A percentile compares a stretch with the other conserved stretches of the same genome.
Evolutionary conservation across 2,797 vertebrate genomes (phyloP).

Genomic region (Myiothlypis coronata): DNA sequence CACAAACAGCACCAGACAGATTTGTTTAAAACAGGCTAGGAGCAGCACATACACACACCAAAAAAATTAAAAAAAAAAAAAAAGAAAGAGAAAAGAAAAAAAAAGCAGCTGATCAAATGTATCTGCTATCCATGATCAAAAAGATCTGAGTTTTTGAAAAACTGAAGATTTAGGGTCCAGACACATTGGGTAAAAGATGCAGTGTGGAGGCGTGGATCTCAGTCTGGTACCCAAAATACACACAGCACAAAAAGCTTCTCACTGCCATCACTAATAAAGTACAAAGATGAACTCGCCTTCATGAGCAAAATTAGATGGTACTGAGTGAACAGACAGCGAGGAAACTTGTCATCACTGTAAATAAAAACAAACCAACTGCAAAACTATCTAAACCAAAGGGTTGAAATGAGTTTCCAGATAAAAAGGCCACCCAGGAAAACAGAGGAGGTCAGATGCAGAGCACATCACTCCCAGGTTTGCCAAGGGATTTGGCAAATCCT

Average conservation of each 20-base stretch:
- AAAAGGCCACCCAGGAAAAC: neutral
- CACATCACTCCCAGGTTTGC: fast-evolving
- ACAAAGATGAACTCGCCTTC: neutral
- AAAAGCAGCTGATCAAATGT: conserved; percentile 12
- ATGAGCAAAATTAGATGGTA: neutral
- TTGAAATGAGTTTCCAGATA: neutral
- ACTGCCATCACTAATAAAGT: neutral
- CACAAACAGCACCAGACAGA: conserved; percentile 14
- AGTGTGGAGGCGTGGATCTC: neutral
- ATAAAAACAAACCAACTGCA: neutral
- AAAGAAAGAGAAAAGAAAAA: neutral
- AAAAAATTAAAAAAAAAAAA: neutral
- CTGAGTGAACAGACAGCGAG: neutral
- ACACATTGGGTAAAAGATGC: neutral
- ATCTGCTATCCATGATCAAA: conserved; percentile 34
- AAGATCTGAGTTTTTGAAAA: neutral
- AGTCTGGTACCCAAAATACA: conserved; percentile 11
- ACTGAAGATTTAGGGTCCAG: neutral
- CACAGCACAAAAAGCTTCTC: neutral
- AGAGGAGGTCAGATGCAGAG: neutral
- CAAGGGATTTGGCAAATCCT: neutral
- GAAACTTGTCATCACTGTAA: neutral
- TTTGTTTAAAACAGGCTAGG: conserved; percentile 23
- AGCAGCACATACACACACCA: neutral
- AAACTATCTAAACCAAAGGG: neutral